A percentile compares a stretch with the other conserved stretches of the same genome.
Evolutionary conservation across 2,888 invertebrate genomes (phyloP).

Genomic region (Athetis lepigone): DNA sequence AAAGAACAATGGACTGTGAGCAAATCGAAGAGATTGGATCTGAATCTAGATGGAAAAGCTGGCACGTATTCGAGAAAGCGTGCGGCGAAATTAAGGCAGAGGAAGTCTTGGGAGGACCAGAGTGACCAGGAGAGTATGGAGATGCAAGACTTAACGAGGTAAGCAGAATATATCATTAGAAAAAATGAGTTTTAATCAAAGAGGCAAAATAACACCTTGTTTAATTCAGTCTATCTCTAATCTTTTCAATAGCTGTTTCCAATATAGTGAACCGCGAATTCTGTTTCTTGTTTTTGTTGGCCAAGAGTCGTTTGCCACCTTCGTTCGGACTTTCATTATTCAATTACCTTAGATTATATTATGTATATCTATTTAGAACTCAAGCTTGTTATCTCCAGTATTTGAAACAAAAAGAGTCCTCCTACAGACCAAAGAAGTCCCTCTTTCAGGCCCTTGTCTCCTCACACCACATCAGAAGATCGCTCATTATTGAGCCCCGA

Average conservation of each 20-base stretch:
- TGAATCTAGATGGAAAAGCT: constrained; percentile 86
- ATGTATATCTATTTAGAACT: no score
- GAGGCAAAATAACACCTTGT: not conserved
- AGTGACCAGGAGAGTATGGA: constrained; percentile 93
- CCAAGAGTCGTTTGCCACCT: no score
- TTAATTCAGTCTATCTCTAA: no score
- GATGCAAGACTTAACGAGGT: constrained; percentile 92
- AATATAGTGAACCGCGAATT: no score
- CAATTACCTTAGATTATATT: no score
- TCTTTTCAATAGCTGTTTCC: no score
- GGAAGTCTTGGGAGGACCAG: constrained; percentile 93
- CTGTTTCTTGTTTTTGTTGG: no score
- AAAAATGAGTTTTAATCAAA: not conserved
- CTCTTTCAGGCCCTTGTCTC: constrained; percentile 82
- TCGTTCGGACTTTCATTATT: no score
- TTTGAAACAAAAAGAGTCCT: constrained; percentile 16
- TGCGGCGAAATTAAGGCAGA: constrained; percentile 87
- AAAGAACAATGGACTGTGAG: constrained; percentile 85
- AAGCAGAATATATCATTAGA: constrained; percentile 11
- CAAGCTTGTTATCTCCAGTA: not conserved
- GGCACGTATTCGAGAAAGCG: constrained; percentile 88
- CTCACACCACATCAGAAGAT: constrained; percentile 85
- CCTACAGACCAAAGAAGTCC: constrained; percentile 45
- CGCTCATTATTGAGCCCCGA: constrained; percentile 86
- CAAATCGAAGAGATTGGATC: constrained; percentile 85